Evolutionary conservation across 2,888 invertebrate species (phyloP).

Genomic region (Plagiodera versicolora): DNA sequence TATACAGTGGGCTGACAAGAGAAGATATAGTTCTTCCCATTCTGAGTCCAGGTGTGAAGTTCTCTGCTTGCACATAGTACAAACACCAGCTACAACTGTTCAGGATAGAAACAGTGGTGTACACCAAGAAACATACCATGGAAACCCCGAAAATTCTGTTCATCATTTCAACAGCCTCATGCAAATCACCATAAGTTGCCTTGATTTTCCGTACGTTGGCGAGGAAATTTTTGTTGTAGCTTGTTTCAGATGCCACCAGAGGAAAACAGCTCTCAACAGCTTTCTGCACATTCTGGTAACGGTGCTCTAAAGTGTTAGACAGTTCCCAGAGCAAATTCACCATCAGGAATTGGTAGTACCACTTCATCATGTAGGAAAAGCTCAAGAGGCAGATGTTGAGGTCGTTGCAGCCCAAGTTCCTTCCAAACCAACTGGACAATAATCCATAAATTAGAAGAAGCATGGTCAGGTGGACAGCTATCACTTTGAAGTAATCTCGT

Average conservation of each 20-base stretch:
- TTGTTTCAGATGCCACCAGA: neutral
- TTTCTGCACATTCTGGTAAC: neutral
- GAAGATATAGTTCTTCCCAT: neutral
- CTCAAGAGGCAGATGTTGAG: neutral
- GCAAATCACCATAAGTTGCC: neutral
- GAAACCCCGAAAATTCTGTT: neutral
- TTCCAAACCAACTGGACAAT: neutral
- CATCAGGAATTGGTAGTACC: neutral
- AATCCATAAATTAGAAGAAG: neutral
- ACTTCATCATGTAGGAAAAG: neutral
- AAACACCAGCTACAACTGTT: conserved; percentile 10
- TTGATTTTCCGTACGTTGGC: conserved; percentile 1
- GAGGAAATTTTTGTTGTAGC: neutral
- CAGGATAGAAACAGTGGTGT: neutral
- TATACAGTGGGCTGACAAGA: conserved; percentile 4
- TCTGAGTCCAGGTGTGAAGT: neutral
- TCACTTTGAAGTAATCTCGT: neutral
- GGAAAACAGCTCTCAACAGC: neutral
- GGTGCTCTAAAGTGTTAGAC: neutral
- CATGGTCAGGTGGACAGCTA: neutral
- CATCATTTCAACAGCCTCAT: neutral
- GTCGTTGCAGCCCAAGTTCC: neutral
- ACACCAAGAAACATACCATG: neutral
- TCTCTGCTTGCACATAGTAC: neutral
- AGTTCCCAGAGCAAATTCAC: conserved; percentile 1